A percentile compares a stretch with the other conserved stretches of the same genome.
Evolutionary conservation across 2,797 vertebrate genomes (phyloP).

Genomic region (Linurgus olivaceus): DNA sequence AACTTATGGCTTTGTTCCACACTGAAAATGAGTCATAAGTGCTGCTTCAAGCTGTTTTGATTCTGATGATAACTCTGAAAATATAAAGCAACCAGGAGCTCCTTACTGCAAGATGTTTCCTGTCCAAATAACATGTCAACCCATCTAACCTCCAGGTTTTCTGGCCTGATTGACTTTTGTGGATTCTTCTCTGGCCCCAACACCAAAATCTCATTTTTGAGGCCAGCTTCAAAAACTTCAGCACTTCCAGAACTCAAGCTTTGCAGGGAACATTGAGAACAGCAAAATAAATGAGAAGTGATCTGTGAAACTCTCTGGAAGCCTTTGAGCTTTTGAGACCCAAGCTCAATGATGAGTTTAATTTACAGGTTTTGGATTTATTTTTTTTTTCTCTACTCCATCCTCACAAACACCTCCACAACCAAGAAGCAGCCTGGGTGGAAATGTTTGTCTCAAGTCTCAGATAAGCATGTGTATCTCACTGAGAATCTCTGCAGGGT

Average conservation of each 20-base stretch:
- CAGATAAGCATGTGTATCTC: not conserved
- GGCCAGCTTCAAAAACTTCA: not conserved
- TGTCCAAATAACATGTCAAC: not conserved
- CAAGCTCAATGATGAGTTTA: not conserved
- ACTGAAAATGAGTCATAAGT: slow-evolving; percentile 31
- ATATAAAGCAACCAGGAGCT: slow-evolving; percentile 2
- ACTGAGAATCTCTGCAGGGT: not conserved
- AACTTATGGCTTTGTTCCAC: slow-evolving; percentile 42
- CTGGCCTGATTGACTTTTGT: not conserved
- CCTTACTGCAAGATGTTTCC: not conserved
- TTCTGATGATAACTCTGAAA: not conserved
- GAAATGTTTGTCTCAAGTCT: not conserved
- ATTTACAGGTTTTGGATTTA: not conserved
- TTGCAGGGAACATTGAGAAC: rapidly evolving
- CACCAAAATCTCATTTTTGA: not conserved
- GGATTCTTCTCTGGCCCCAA: not conserved
- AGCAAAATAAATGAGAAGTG: not conserved
- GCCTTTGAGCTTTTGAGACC: not conserved
- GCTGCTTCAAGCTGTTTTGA: slow-evolving; percentile 42
- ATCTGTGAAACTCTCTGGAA: not conserved
- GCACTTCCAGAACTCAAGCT: not conserved
- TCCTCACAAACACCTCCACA: not conserved
- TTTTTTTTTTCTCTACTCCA: not conserved
- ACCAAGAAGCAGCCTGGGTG: not conserved
- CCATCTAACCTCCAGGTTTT: not conserved